Evolutionary conservation across 2,888 invertebrate species (phyloP), one percentile per base, ranked within the genome.

Genomic region (Yponomeuta cagnagella): DNA sequence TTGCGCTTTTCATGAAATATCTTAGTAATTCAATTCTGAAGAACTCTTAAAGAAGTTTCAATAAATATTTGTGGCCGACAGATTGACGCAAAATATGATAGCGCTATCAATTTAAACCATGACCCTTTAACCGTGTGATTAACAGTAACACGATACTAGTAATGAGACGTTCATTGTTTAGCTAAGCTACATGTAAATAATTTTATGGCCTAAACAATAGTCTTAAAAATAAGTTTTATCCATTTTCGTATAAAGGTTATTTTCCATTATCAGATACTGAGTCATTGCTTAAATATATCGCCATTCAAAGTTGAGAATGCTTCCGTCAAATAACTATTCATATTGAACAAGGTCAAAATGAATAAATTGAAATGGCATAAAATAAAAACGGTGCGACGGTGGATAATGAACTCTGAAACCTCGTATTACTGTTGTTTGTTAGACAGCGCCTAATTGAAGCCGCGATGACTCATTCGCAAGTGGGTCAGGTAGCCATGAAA

Each of bases 401-500:
- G 48, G 52, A 52, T 48, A 77, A 48, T 72, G 76, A 77, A 73
- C 75, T 75, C 72, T 75, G 76, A 74, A 75, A 70, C 70, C 70
- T 74, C 73, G 73, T 70, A 71, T 76, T 81, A 84, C 81, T 80
- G 82, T 82, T 79, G 75, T 75, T 80, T 79, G 80, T 75, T 73
- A 70, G 70, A 69, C 52, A 58, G 52, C 15, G 52, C 52, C 5
- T 15, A 74, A 74, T 76, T 75, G 74, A 75, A 76, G 76, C 75
- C 73, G 69, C 72, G 73, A 78, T 88, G 88, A 88, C 77, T 87
- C 84, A 89, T 80, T 74, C 75, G 73, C 71, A 73, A 63, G 71
- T 70, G 81, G 79, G 82, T 75, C 75, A 79, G 76, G 77, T 77
- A 78, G 85, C 82, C 84, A 87, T 83, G 85, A 82, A 82, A 82